These are phyloP conservation scores for Ameiurus melas DNA, from an alignment of 2,113 vertebrate species.

Conservation along the genomic window DNA sequence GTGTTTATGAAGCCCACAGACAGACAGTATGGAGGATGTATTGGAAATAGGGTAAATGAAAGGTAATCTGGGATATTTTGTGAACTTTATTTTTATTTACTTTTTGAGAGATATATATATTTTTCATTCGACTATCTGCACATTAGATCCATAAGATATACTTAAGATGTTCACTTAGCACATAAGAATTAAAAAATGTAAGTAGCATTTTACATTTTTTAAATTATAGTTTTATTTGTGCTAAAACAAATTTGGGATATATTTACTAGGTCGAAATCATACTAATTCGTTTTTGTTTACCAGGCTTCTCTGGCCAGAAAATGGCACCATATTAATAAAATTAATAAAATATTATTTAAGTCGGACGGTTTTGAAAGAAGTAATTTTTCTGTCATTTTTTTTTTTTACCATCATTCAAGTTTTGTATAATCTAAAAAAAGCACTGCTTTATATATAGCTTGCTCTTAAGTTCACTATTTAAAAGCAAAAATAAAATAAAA, in stretches of 20 bases:
- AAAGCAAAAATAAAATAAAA: not conserved
- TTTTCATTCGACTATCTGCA: not conserved
- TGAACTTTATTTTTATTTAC: too few relatives aligned
- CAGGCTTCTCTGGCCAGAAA: not conserved
- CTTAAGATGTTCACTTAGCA: not conserved
- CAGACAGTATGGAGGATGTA: not conserved
- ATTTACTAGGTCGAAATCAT: not conserved
- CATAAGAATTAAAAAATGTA: not conserved
- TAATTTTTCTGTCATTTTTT: too few relatives aligned
- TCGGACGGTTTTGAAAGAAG: not conserved
- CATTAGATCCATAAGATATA: not conserved
- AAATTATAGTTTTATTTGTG: not conserved
- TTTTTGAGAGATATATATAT: too few relatives aligned
- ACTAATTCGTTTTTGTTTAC: not conserved
- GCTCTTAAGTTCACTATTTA: too few relatives aligned
- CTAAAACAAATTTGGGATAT: not conserved
- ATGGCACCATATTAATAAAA: too few relatives aligned
- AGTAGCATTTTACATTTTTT: not conserved
- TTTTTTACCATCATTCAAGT: too few relatives aligned
- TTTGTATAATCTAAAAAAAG: too few relatives aligned
- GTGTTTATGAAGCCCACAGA: not conserved
- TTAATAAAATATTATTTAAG: not conserved
- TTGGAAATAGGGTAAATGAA: not conserved
- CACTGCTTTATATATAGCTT: too few relatives aligned
- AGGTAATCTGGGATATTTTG: too few relatives aligned